Conservation (phyloP, 2,888 invertebrate species). For the Erebia epiphron region DNA sequence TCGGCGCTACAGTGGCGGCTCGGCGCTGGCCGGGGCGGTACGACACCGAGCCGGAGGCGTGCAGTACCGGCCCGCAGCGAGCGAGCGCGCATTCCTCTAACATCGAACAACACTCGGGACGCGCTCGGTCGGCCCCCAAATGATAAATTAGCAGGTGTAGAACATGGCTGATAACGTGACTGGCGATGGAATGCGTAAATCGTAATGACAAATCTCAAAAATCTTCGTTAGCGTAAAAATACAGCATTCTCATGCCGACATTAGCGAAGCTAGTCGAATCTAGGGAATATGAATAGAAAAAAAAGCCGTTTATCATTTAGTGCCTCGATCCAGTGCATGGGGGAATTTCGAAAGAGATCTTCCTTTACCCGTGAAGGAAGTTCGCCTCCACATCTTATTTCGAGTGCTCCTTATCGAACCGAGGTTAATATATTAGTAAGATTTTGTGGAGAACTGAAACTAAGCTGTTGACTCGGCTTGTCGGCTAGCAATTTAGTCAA, state of each 20-base stretch:
- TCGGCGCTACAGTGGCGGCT: slow-evolving; percentile 58
- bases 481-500: too few relatives aligned
- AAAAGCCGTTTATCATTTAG: slow-evolving; percentile 80
- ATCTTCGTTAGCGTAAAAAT: slow-evolving; percentile 43
- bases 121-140: slow-evolving; percentile 74
- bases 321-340: slow-evolving; percentile 74
- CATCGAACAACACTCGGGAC: slow-evolving; percentile 65
- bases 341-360: slow-evolving; percentile 61
- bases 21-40: slow-evolving; percentile 55
- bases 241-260: slow-evolving; percentile 67
- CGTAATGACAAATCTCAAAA: slow-evolving; percentile 46
- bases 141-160: slow-evolving; percentile 76
- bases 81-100: slow-evolving; percentile 60
- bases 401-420: slow-evolving; percentile 27
- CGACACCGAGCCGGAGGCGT: slow-evolving; percentile 40
- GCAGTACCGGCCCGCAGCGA: slow-evolving; percentile 48
- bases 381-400: slow-evolving; percentile 41
- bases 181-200: slow-evolving; percentile 53
- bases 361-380: slow-evolving; percentile 45
- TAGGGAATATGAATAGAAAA: slow-evolving; percentile 50
- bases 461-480: background rate
- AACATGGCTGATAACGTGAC: slow-evolving; percentile 52
- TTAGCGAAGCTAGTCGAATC: slow-evolving; percentile 63
- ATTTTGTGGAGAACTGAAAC: slow-evolving; percentile 26
- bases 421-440: slow-evolving; percentile 22